Conservation (phyloP, 2,113 vertebrate species). For the Dicaeum eximium region DNA sequence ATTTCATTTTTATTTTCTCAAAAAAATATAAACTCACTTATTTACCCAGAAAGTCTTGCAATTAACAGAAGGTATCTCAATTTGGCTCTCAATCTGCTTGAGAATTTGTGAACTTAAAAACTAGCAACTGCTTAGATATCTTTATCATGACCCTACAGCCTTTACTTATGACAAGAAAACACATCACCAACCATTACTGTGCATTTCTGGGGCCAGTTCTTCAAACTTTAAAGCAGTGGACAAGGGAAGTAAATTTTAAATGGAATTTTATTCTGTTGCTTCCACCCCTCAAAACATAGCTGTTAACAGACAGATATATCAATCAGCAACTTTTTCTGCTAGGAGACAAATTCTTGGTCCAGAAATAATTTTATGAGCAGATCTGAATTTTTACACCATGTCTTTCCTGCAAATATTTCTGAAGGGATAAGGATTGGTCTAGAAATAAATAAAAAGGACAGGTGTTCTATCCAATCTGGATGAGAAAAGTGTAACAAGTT, state of each 20-base stretch:
- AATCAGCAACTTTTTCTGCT: not conserved
- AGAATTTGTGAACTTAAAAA: conserved; percentile 19
- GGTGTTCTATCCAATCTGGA: not conserved
- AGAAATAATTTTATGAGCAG: not conserved
- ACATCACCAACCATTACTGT: not conserved
- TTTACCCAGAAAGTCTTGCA: not conserved
- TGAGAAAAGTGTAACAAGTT: not conserved
- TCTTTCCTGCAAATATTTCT: not conserved
- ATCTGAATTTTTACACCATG: not conserved
- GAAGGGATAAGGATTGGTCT: not conserved
- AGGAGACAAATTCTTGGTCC: not conserved
- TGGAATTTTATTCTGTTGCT: not conserved
- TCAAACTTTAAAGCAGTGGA: not conserved
- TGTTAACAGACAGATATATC: not conserved
- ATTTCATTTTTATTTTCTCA: not conserved
- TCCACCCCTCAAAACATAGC: not conserved
- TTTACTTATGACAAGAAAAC: not conserved
- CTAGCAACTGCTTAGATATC: not conserved
- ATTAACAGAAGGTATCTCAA: not conserved
- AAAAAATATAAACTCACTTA: not conserved
- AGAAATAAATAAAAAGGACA: not conserved
- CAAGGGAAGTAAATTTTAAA: not conserved
- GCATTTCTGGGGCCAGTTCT: not conserved
- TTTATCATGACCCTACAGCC: not conserved
- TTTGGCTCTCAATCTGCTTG: not conserved